A percentile compares a stretch with the other conserved stretches of the same genome.
Evolutionary conservation across 2,888 invertebrate genomes (phyloP).

Genomic region (Ectobius pallidus): DNA sequence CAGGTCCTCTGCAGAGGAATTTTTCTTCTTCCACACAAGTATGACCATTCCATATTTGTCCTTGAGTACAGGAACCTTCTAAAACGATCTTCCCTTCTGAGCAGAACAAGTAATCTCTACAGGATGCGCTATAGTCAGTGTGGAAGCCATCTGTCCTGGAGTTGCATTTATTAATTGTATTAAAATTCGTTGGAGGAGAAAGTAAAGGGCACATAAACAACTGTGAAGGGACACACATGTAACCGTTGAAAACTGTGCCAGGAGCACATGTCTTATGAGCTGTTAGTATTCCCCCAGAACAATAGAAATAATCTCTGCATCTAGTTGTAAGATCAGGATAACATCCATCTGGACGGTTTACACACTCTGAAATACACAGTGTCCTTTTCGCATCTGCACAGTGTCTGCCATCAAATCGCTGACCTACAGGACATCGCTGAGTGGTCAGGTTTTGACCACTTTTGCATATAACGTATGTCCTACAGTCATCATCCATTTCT

Average conservation of each 20-base stretch:
- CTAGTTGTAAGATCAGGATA: constrained; percentile 57
- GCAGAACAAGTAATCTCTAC: constrained; percentile 45
- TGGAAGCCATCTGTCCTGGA: constrained; percentile 40
- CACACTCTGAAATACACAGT: constrained; percentile 54
- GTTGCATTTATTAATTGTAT: constrained; percentile 13
- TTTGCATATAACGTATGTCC: constrained; percentile 50
- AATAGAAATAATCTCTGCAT: constrained; percentile 61
- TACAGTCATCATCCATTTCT: constrained; percentile 47
- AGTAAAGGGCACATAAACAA: constrained; percentile 24
- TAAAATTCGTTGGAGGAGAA: constrained; percentile 14
- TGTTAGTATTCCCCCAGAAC: constrained; percentile 57
- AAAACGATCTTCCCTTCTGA: constrained; percentile 36
- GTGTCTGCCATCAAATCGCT: constrained; percentile 48
- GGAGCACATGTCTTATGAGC: constrained; percentile 51
- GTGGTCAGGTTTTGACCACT: constrained; percentile 49
- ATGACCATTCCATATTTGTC: constrained; percentile 60
- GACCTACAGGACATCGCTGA: constrained; percentile 49
- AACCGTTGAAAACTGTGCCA: constrained; percentile 51
- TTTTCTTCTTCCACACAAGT: constrained; percentile 51
- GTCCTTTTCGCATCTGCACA: constrained; percentile 48
- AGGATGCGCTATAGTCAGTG: constrained; percentile 43
- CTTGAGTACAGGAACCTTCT: constrained; percentile 57
- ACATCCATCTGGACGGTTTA: constrained; percentile 58
- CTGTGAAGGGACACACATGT: constrained; percentile 49
- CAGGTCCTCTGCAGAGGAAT: constrained; percentile 46